phyloP scores from a whole-genome alignment of 2,797 vertebrate species.

The Pteropus rufus region DNA sequence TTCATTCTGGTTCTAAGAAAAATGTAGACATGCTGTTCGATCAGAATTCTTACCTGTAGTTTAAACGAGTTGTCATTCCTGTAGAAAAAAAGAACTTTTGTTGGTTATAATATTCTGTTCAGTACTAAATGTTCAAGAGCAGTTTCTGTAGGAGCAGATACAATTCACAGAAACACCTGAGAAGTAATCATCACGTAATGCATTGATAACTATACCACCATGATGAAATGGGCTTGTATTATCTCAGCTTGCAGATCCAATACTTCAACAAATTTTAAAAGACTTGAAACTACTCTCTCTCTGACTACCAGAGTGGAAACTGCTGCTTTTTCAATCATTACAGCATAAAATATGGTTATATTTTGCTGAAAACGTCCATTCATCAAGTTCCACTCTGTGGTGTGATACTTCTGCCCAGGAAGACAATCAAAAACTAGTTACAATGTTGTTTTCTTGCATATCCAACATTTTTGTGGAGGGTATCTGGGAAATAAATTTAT shows the following conservation, averaged over 20 bases:
- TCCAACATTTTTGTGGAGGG: background rate
- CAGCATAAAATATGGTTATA: background rate
- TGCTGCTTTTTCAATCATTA: conserved; percentile 37
- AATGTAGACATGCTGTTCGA: background rate
- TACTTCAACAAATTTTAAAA: conserved; percentile 62
- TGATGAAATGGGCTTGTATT: conserved; percentile 63
- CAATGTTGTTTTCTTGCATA: background rate
- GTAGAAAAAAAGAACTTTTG: conserved; percentile 1
- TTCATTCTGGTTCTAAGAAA: background rate
- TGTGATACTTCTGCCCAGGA: background rate
- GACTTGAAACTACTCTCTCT: conserved; percentile 38
- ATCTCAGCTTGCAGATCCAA: conserved; percentile 68
- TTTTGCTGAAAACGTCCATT: conserved; percentile 65
- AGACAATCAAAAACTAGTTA: conserved; percentile 8
- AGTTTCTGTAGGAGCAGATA: conserved; percentile 45
- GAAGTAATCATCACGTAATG: conserved; percentile 52
- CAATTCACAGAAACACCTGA: conserved; percentile 36
- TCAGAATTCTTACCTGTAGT: background rate
- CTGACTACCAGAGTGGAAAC: conserved; percentile 53
- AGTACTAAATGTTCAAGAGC: conserved; percentile 29
- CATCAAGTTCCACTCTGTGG: conserved; percentile 1
- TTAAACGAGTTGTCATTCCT: background rate
- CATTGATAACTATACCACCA: conserved; percentile 60
- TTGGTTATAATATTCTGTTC: background rate
- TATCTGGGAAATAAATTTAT: background rate